A percentile compares a stretch with the other conserved stretches of the same genome.
These are phyloP conservation scores for Parascotia fuliginaria DNA, from an alignment of 2,888 invertebrate genomes.

Conservation along the genomic window DNA sequence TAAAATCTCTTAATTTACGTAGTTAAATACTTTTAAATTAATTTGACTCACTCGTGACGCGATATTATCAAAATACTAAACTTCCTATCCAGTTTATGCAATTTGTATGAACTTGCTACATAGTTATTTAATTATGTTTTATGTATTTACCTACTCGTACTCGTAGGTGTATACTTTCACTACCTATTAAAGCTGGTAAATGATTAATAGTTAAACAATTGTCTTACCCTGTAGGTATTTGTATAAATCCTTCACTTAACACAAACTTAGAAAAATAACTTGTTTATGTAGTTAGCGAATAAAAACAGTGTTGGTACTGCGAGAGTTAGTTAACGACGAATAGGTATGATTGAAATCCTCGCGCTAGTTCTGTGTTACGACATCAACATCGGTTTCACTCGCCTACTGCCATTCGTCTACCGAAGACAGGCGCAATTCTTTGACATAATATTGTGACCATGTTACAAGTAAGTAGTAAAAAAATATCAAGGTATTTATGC, in stretches of 20 bases:
- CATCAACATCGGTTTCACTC: conserved; percentile 52
- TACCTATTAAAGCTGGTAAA: not conserved
- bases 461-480: not conserved
- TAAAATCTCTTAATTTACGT: no score
- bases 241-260: not conserved
- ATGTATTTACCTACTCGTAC: no score
- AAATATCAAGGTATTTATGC: no score
- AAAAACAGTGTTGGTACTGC: not conserved
- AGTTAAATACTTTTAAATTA: no score
- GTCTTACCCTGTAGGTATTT: not conserved
- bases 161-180: no score
- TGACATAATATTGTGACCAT: conserved; percentile 16
- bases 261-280: not conserved
- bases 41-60: no score
- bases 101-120: no score
- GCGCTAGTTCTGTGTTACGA: conserved; percentile 29
- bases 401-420: conserved; percentile 13
- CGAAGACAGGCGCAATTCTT: conserved; percentile 24
- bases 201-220: not conserved
- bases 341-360: conserved; percentile 23
- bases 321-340: conserved; percentile 5
- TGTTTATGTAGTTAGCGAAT: not conserved
- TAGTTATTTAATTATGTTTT: no score
- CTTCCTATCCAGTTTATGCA: no score
- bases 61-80: no score